Base-by-base conservation (phyloP, 2,888 invertebrate species). In the Andrena haemorrhoa region DNA sequence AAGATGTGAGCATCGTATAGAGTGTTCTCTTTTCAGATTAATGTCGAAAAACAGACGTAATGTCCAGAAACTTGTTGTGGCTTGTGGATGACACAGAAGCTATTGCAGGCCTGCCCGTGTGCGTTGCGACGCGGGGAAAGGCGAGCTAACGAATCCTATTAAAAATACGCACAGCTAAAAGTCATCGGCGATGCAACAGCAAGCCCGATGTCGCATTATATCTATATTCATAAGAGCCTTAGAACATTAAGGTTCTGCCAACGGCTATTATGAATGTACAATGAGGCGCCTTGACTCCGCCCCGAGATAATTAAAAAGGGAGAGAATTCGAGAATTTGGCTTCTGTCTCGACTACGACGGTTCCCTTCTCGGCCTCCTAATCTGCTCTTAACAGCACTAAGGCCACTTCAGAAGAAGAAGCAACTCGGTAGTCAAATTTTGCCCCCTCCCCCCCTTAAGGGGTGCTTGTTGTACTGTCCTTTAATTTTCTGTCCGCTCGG, bases 141-240 rank as follows among this genome's bases (percentile, higher is more conserved):
- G 80, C 75, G 79, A 75, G 86, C 89, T 88, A 85, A 83, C 77
- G 86, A 90, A 90, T 89, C 90, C 90, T 89, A 90, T 91, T 91
- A 90, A 89, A 90, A 90, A 90, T 87, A 83, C 73, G 86, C 80
- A 75, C 65, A 75, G 69, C 33, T 58, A 33, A 61, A 51, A 60
- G 41, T 47, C 73, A 31, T 69, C 73, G 78, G n/a, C 60, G 31
- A 26, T 26, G 31, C 61, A 61, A 2, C 60, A 61, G 35, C 64
- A 56, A 63, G 49, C 83, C 85, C 58, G 70, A 79, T 68, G 72
- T 72, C 77, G 70, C 72, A 77, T 77, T 80, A 83, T 75, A 77
- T 78, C 79, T 83, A 81, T 84, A 88, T 89, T 90, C 90, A 88
- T 89, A 91, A 91, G 90, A 91, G 90, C 83, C 89, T 91, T 91